Evolutionary conservation across 2,888 invertebrate genomes (phyloP), one percentile per base, ranked within the genome.

Genomic region (Pseudoips prasinana): DNA sequence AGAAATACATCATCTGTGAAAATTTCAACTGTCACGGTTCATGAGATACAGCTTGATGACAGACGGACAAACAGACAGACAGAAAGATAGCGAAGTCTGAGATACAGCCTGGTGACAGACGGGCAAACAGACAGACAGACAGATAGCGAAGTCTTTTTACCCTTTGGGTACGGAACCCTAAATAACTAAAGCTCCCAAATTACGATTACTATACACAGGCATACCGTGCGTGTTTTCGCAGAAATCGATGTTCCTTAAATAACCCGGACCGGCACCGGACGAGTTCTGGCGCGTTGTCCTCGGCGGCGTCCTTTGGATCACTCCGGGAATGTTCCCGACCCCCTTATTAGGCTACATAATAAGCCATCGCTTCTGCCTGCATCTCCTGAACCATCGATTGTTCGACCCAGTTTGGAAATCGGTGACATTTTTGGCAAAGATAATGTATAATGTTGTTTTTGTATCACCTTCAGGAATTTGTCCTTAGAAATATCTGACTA

Each of bases 341-440:
- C 48, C 87, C 87, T 65, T 86, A 84, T 85, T 81, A 60, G 86
- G 87, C 66, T 64, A 72, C 73, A 81, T 78, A 82, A 82, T 78
- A 71, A 75, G 67, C 69, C 61, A 69, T 73, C 70, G 71, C 65
- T 73, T 64, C 71, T 56, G 66, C 59, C 71, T 56, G 66, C 60
- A 62, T 72, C 59, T 64, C 49, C 58, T 53, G 61, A 64, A 62
- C 57, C 60, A 55, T 70, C 82, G 83, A 85, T 87, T 87, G 85
- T 85, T 73, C 71, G 67, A 62, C 80, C 82, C 69, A 78, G 74
- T 85, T 85, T 87, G 86, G 85, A 70, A 66, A 74, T 63, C 60
- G 60, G 48, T 55, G 46, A 56, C 70, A 74, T 80, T 82, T n/a
- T 72, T 67, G 63, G 62, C 47, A 50, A 54, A 47, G 35, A 41